phyloP scores from a whole-genome alignment of 2,888 invertebrate genomes.

The Athalia circularis region DNA sequence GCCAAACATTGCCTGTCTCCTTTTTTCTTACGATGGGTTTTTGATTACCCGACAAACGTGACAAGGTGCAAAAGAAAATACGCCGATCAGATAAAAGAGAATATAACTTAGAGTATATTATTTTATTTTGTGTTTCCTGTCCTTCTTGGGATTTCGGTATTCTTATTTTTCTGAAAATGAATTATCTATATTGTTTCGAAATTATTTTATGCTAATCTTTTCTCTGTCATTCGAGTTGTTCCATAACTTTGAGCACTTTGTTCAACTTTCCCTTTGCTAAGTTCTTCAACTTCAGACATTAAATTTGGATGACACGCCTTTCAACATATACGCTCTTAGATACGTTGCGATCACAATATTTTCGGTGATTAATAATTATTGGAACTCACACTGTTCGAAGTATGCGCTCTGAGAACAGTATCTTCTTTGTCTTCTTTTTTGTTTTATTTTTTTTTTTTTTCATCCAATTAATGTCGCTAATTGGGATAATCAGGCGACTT shows the following conservation, averaged over 20 bases:
- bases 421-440: too few species aligned
- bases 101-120: not conserved
- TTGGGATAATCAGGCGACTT: too few species aligned
- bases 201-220: conserved; percentile 5
- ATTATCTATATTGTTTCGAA: not conserved
- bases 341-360: not conserved
- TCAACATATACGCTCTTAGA: not conserved
- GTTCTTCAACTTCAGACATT: not conserved
- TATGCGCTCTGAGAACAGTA: not conserved
- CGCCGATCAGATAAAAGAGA: not conserved
- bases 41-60: not conserved
- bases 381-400: not conserved
- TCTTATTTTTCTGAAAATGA: not conserved
- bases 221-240: not conserved
- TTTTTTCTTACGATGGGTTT: conserved; percentile 11
- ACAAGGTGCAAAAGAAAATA: not conserved
- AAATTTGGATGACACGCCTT: conserved; percentile 4
- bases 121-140: not conserved
- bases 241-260: not conserved
- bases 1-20: conserved; percentile 27
- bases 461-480: too few species aligned
- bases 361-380: conserved; percentile 17
- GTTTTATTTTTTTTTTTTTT: too few species aligned
- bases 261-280: conserved; percentile 5
- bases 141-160: not conserved